Conservation (phyloP, 2,888 invertebrate species). For the Eupithecia subfuscata region DNA sequence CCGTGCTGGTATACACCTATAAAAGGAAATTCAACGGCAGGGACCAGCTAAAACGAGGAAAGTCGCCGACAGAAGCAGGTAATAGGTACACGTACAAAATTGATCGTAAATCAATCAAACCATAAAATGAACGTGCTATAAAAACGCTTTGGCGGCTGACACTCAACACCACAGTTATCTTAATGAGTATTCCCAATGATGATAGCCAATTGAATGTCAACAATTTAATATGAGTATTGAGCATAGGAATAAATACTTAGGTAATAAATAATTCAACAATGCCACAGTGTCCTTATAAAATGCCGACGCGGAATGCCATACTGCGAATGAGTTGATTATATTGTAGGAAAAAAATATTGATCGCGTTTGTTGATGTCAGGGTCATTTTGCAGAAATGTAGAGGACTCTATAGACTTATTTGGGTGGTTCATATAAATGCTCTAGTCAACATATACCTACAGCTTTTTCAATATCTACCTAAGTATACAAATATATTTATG, state of each 20-base stretch:
- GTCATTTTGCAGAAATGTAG: background rate
- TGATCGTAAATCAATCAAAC: constrained; percentile 13
- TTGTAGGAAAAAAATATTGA: background rate
- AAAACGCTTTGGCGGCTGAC: constrained; percentile 24
- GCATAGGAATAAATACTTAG: constrained; percentile 39
- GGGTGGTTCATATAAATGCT: background rate
- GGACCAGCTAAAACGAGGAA: background rate
- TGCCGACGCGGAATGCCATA: background rate
- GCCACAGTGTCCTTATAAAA: constrained; percentile 27
- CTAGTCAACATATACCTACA: background rate
- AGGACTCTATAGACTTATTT: background rate
- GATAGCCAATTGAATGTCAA: constrained; percentile 43
- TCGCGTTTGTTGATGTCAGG: background rate
- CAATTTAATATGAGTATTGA: constrained; percentile 46
- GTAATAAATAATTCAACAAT: constrained; percentile 52
- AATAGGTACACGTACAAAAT: background rate
- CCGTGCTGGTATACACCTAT: background rate
- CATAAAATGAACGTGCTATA: constrained; percentile 17
- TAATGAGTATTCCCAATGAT: constrained; percentile 28
- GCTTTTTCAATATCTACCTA: background rate
- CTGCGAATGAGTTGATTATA: background rate
- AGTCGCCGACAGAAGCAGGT: background rate
- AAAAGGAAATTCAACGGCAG: background rate
- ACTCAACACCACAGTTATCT: constrained; percentile 23
- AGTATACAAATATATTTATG: too few species aligned